Evolutionary conservation across 2,113 vertebrate genomes (phyloP), one percentile per base, ranked within the genome.

Genomic region (Hoplias malabaricus): DNA sequence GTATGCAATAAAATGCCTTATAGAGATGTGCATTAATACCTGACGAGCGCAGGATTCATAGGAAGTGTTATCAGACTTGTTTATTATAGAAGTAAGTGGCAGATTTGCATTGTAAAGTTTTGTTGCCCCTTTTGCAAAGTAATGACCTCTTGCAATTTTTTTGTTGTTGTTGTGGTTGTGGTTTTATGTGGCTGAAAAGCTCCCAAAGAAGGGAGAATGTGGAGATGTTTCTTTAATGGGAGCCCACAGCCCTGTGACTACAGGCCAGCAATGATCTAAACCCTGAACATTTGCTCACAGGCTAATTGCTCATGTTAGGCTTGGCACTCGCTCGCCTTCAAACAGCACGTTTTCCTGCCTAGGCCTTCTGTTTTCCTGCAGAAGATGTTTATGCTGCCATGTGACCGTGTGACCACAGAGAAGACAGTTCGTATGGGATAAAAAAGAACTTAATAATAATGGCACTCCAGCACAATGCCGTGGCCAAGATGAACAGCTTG

Each of bases 401-500:
- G 38, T 63, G 46, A 69, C 40, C n/a, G 14, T 6, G 5, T 33
- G 10, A 25, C 50, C 40, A 69, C 21, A 46, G 40, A 54, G 31
- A 34, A 40, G 14, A 0, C 36, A 13, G 0, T 25, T 38, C 27
- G 38, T 21, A 31, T 27, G 50, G 57, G 8, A 59, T 46, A 16
- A 34, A 65, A 31, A 9, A n/a, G n/a, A 4, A 21, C 10, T 1
- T 33, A 11, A 19, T 27, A 63, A n/a, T 36, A 4, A 40, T 43
- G 7, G 38, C 23, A 33, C 1, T 5, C 27, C 5, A 53, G 19
- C 13, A 34, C 19, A 16, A n/a, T 31, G 63, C 27, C 27, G 33
- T 8, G 23, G 53, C 43, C 69, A 73, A 77, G 67, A 62, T 68
- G 14, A 62, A 54, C 69, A 73, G 69, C 13, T 48, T 69, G 42